Evolutionary conservation across 2,113 vertebrate species (phyloP).

Genomic region (Pelusios castaneus): DNA sequence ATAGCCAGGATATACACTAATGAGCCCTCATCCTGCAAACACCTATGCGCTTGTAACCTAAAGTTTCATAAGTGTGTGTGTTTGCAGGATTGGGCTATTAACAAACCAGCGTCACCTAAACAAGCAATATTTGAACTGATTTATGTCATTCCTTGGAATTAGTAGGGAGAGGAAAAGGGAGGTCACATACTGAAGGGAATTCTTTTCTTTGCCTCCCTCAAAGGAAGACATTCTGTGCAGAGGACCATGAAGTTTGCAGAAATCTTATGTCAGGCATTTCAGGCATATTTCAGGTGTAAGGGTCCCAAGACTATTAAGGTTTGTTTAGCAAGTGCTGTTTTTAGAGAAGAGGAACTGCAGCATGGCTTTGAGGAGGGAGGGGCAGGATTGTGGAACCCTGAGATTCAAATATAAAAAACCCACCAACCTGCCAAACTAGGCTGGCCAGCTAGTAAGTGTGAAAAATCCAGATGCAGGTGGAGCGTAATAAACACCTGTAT

Average conservation of each 20-base stretch:
- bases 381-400: background rate
- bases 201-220: background rate
- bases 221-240: background rate
- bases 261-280: background rate
- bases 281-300: background rate
- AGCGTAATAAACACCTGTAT: no score
- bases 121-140: background rate
- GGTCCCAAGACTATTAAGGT: background rate
- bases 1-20: background rate
- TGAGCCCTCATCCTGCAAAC: background rate
- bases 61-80: background rate
- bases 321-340: background rate
- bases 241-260: background rate
- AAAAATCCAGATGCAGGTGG: no score
- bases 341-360: background rate
- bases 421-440: background rate
- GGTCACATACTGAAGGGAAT: background rate
- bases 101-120: background rate
- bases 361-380: background rate
- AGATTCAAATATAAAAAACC: background rate
- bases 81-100: background rate
- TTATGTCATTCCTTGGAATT: background rate
- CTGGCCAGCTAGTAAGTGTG: no score
- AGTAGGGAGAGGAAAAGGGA: background rate
- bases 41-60: background rate